These are phyloP conservation scores for Cochlearius cochlearius DNA, from an alignment of 2,113 vertebrate species.

Conservation along the genomic window DNA sequence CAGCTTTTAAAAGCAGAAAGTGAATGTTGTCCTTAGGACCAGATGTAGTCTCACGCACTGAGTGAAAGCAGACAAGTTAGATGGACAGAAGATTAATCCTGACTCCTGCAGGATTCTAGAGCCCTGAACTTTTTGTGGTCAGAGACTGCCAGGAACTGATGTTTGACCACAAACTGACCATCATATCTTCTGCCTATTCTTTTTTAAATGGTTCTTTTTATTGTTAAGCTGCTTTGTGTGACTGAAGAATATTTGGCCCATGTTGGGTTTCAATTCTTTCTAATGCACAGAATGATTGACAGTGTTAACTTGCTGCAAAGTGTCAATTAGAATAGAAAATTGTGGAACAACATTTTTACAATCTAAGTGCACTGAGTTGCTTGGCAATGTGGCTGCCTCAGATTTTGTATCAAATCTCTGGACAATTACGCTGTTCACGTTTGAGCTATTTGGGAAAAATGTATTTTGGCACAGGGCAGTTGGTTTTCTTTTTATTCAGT, in stretches of 20 bases:
- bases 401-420: conserved; percentile 71
- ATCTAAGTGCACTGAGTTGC: conserved; percentile 69
- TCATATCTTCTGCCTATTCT: conserved; percentile 45
- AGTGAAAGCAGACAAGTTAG: conserved; percentile 8
- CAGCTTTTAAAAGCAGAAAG: conserved; percentile 51
- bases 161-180: conserved; percentile 19
- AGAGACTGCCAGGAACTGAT: conserved; percentile 15
- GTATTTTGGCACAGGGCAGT: conserved; percentile 77
- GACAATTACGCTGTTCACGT: conserved; percentile 38
- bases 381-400: conserved; percentile 70
- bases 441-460: conserved; percentile 72
- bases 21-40: conserved; percentile 62
- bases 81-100: conserved; percentile 37
- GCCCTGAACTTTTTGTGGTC: conserved; percentile 14
- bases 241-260: conserved; percentile 74
- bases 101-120: conserved; percentile 42
- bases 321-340: conserved; percentile 64
- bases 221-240: conserved; percentile 74
- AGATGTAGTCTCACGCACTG: conserved; percentile 46
- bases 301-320: conserved; percentile 64
- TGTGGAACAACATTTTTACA: conserved; percentile 71
- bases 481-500: conserved; percentile 36
- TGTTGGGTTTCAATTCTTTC: conserved; percentile 77
- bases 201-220: conserved; percentile 72
- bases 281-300: conserved; percentile 71